These are phyloP conservation scores for Malurus elegans DNA, from an alignment of 2,113 vertebrate species.

Conservation along the genomic window DNA sequence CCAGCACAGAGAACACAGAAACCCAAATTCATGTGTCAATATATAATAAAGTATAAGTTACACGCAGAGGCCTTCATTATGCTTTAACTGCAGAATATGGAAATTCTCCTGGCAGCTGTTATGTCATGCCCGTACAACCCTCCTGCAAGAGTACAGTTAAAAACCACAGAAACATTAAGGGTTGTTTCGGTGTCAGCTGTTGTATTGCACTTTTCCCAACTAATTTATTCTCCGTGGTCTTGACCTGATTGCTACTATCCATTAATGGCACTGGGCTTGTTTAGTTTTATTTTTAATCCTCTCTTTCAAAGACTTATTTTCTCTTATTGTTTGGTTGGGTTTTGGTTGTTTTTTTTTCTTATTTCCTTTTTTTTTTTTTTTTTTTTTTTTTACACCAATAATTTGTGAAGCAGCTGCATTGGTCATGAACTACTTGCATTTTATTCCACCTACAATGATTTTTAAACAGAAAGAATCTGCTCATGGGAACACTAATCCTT, in stretches of 20 bases:
- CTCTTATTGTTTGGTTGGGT: neutral
- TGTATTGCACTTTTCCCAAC: neutral
- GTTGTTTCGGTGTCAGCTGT: conserved; percentile 1
- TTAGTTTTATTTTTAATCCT: neutral
- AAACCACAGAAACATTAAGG: neutral
- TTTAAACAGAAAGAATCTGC: conserved; percentile 61
- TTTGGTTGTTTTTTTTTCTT: neutral
- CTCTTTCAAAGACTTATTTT: neutral
- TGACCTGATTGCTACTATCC: conserved; percentile 20
- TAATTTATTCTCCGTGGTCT: conserved; percentile 65
- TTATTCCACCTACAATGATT: conserved; percentile 62
- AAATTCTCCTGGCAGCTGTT: conserved; percentile 36
- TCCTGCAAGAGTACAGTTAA: neutral
- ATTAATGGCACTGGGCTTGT: conserved; percentile 11
- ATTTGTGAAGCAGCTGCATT: conserved; percentile 46
- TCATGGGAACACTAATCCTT: conserved; percentile 61
- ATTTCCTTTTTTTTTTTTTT: neutral
- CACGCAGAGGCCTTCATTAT: neutral
- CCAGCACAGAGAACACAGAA: neutral
- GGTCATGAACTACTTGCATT: conserved; percentile 64
- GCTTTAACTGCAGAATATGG: neutral
- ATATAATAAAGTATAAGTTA: neutral
- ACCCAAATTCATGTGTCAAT: neutral
- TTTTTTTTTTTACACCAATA: neutral
- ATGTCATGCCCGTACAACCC: neutral